A percentile compares a stretch with the other conserved stretches of the same genome.
Evolutionary conservation across 2,113 vertebrate species (phyloP).

Genomic region (Psettodes erumei): DNA sequence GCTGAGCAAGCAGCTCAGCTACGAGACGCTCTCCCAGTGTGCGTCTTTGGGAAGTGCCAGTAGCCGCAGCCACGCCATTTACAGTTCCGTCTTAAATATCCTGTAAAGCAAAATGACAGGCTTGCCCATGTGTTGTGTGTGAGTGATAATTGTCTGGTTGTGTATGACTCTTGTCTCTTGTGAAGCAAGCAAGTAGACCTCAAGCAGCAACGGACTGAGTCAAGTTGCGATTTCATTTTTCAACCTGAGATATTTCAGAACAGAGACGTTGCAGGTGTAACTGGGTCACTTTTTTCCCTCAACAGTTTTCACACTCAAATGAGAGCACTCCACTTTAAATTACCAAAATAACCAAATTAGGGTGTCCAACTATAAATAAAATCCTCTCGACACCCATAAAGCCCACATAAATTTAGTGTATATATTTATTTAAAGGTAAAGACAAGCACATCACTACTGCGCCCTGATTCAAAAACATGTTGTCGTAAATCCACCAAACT

Average conservation of each 20-base stretch:
- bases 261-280: background rate
- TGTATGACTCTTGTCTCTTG: background rate
- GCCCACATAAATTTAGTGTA: background rate
- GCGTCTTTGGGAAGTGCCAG: background rate
- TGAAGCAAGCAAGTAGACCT: background rate
- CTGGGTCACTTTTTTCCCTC: background rate
- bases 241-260: background rate
- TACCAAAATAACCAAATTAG: background rate
- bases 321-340: background rate
- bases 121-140: background rate
- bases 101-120: background rate
- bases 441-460: background rate
- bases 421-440: background rate
- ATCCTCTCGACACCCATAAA: background rate
- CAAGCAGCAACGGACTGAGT: background rate
- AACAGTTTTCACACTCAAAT: background rate
- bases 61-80: background rate
- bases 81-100: background rate
- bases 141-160: background rate
- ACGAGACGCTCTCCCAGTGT: background rate
- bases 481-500: background rate
- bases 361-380: constrained; percentile 7
- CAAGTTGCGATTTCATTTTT: background rate
- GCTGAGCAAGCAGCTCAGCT: background rate
- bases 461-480: background rate